Conservation (phyloP, 1,140 invertebrate species). For the Leptopilina clavipes region DNA sequence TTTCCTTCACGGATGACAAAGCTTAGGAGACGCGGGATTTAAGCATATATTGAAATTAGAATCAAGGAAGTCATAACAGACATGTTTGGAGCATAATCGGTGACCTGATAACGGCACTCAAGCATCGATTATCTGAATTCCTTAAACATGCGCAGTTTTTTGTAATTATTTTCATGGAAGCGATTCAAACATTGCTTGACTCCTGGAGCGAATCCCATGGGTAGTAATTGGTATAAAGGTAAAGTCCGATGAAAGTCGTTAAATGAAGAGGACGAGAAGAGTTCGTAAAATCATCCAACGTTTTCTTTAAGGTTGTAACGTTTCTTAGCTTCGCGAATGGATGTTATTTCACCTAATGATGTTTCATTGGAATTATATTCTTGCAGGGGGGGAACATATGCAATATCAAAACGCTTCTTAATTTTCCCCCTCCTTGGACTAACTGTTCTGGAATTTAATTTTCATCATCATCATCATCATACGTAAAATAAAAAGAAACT, state of each 20-base stretch:
- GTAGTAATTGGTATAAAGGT: constrained; percentile 25
- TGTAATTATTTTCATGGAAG: constrained; percentile 22
- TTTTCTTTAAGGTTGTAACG: constrained; percentile 8
- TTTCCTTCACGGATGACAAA: constrained; percentile 21
- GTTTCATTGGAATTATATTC: not conserved
- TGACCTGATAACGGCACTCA: constrained; percentile 11
- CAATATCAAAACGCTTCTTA: not conserved
- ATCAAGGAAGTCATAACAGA: constrained; percentile 24
- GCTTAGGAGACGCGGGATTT: not conserved
- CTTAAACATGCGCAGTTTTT: constrained; percentile 17
- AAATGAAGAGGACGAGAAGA: constrained; percentile 7
- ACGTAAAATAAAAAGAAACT: no score
- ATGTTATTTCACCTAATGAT: not conserved
- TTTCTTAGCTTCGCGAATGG: no score
- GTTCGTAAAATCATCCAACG: constrained; percentile 16
- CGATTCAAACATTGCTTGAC: constrained; percentile 5
- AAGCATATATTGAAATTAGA: constrained; percentile 8
- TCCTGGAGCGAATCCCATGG: not conserved
- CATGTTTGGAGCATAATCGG: not conserved
- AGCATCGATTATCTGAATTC: constrained; percentile 26
- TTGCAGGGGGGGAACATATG: no score
- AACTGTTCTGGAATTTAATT: not conserved
- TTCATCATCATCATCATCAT: no score
- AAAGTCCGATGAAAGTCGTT: constrained; percentile 24
- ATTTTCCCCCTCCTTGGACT: not conserved